Percentiles rank a stretch among this genome's conserved stretches.
These are phyloP conservation scores for Plagodis pulveraria DNA, from an alignment of 2,888 invertebrate species.

Conservation along the genomic window DNA sequence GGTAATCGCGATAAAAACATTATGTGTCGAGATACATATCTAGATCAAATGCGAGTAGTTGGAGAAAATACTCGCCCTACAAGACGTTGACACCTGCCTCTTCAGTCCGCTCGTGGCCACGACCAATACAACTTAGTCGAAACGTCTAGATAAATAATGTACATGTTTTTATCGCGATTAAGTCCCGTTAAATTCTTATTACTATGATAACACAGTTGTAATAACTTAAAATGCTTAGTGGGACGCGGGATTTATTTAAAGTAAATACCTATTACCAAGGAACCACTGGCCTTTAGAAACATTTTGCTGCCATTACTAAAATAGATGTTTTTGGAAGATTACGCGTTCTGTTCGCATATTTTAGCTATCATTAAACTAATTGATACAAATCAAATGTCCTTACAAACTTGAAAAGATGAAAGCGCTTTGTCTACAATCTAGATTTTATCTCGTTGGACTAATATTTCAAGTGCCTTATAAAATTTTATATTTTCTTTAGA, in stretches of 20 bases:
- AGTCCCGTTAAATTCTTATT: too few relatives aligned
- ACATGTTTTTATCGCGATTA: too few relatives aligned
- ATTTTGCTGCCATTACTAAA: conserved; percentile 26
- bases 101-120: too few relatives aligned
- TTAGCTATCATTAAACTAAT: conserved; percentile 27
- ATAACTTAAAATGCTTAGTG: too few relatives aligned
- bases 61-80: too few relatives aligned
- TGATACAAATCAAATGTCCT: conserved; percentile 25
- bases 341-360: conserved; percentile 10
- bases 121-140: too few relatives aligned
- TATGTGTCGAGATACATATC: too few relatives aligned
- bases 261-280: background rate
- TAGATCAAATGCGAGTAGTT: too few relatives aligned
- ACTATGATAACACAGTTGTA: too few relatives aligned
- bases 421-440: conserved; percentile 21
- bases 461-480: conserved; percentile 27
- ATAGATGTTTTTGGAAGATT: conserved; percentile 7
- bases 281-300: conserved; percentile 5
- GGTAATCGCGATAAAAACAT: too few relatives aligned
- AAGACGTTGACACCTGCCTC: too few relatives aligned
- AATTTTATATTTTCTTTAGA: conserved; percentile 25
- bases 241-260: too few relatives aligned
- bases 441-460: conserved; percentile 17
- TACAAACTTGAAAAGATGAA: conserved; percentile 23
- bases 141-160: background rate